Evolutionary conservation across 2,113 vertebrate genomes (phyloP).

Genomic region (Empidonax alnorum): DNA sequence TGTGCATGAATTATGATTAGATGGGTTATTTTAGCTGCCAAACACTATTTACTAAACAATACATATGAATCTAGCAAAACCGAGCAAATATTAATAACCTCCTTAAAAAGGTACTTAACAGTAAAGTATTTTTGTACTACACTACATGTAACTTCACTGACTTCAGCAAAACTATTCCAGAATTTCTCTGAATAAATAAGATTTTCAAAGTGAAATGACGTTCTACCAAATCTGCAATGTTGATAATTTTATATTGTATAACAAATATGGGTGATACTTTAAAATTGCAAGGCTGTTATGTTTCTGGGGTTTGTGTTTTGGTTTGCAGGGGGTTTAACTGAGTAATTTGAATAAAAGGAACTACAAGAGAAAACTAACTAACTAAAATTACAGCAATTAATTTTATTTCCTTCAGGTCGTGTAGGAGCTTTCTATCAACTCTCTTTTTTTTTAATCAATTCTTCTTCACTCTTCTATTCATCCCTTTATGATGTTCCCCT

Average conservation of each 20-base stretch:
- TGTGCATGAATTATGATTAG: background rate
- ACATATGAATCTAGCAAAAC: background rate
- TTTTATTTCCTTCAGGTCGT: background rate
- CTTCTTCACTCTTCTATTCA: background rate
- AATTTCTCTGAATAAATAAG: background rate
- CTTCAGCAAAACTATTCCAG: background rate
- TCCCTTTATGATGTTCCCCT: background rate
- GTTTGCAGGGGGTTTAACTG: background rate
- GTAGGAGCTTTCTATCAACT: background rate
- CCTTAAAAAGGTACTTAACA: background rate
- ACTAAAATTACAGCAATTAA: background rate
- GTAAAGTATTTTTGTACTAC: background rate
- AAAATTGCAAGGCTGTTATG: background rate
- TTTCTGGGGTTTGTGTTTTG: background rate
- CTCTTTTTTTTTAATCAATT: background rate
- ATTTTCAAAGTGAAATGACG: background rate
- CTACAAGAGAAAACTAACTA: background rate
- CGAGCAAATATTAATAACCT: background rate
- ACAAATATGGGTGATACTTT: background rate
- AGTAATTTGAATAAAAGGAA: background rate
- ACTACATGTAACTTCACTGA: background rate
- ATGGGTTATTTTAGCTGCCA: background rate
- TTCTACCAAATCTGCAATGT: background rate
- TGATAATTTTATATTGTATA: background rate
- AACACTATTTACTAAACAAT: background rate